phyloP scores from a whole-genome alignment of 2,113 vertebrate species.

The Argyrosomus japonicus region DNA sequence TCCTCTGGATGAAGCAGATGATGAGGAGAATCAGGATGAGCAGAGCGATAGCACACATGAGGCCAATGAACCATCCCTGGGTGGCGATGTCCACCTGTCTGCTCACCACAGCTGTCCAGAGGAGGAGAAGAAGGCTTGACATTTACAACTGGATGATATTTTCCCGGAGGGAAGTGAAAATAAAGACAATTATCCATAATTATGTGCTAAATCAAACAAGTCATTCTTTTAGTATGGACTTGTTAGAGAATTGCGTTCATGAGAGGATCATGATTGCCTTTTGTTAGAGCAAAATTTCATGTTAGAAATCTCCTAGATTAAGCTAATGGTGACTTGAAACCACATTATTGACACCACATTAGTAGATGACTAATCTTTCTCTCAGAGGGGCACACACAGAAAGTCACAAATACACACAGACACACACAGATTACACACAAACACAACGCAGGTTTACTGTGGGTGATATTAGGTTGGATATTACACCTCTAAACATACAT shows the following conservation, averaged over 20 bases:
- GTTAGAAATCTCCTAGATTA: conserved; percentile 52
- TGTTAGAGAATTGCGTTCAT: conserved; percentile 20
- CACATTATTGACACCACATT: too few relatives aligned
- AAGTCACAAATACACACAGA: background rate
- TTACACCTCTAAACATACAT: conserved; percentile 28
- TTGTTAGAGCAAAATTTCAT: conserved; percentile 31
- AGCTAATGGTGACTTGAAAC: conserved; percentile 6
- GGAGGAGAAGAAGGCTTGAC: conserved; percentile 29
- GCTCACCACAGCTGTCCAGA: conserved; percentile 90
- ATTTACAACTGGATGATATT: conserved; percentile 8
- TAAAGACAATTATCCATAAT: background rate
- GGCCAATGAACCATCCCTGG: conserved; percentile 99
- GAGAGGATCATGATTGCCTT: conserved; percentile 36
- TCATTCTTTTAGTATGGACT: conserved; percentile 11
- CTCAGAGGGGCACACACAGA: too few relatives aligned
- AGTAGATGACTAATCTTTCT: conserved; percentile 5
- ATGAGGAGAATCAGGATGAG: conserved; percentile 98
- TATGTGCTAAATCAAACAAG: conserved; percentile 16
- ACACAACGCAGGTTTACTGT: conserved; percentile 25
- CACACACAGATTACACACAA: conserved; percentile 41
- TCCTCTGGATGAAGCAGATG: conserved; percentile 98
- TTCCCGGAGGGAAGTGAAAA: background rate
- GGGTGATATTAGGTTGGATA: conserved; percentile 48
- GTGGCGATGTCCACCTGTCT: conserved; percentile 98
- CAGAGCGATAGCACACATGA: conserved; percentile 98